A percentile compares a stretch with the other conserved stretches of the same genome.
Evolutionary conservation across 2,888 invertebrate species (phyloP).

Genomic region (Volucella bombylans): DNA sequence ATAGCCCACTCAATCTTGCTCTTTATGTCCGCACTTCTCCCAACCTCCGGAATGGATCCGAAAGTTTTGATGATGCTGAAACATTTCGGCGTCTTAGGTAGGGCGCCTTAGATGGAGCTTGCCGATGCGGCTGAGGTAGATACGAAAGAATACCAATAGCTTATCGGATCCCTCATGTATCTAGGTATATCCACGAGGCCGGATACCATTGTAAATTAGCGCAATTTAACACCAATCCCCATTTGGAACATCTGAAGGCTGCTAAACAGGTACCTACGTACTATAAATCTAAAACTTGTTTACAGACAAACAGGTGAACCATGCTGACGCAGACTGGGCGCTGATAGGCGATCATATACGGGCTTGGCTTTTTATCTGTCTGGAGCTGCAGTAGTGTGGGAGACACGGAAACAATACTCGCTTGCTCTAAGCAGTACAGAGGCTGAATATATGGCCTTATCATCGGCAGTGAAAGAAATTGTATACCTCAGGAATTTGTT

Average conservation of each 20-base stretch:
- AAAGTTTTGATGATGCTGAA: too few species aligned
- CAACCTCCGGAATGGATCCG: too few species aligned
- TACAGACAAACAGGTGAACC: conserved; percentile 37
- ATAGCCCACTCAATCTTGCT: too few species aligned
- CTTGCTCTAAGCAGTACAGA: conserved; percentile 15
- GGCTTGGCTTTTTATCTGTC: conserved; percentile 33
- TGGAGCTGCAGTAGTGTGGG: neutral
- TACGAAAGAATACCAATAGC: conserved; percentile 42
- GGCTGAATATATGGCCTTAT: conserved; percentile 9
- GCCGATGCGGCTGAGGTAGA: too few species aligned
- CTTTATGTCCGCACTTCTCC: too few species aligned
- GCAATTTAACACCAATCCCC: conserved; percentile 45
- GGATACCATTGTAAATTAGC: conserved; percentile 49
- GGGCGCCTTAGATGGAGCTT: too few species aligned
- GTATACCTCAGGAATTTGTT: conserved; percentile 4
- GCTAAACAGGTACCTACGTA: conserved; percentile 55
- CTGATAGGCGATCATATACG: conserved; percentile 48
- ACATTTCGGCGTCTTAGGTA: too few species aligned
- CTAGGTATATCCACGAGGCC: conserved; percentile 44
- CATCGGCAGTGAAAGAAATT: conserved; percentile 20
- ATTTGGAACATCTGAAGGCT: conserved; percentile 42
- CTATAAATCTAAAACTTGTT: conserved; percentile 38
- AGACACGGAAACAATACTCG: neutral
- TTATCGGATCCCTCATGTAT: conserved; percentile 60
- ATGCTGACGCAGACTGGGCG: conserved; percentile 59